These are phyloP conservation scores for Neomonachus schauinslandi DNA, from an alignment of 2,113 vertebrate genomes.

Conservation along the genomic window DNA sequence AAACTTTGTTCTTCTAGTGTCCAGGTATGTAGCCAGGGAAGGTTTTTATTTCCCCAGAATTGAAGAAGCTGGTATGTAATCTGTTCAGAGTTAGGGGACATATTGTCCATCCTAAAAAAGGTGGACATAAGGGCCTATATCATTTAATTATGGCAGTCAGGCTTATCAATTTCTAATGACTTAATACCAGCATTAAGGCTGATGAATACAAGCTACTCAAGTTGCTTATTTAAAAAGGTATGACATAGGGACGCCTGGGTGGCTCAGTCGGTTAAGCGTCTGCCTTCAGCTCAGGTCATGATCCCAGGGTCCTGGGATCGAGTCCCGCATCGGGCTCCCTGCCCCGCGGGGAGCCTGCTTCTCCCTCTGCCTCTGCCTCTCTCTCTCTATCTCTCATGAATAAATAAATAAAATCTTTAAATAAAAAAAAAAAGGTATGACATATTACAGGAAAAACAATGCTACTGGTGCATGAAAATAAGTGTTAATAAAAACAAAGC, in stretches of 20 bases:
- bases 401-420: no score
- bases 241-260: no score
- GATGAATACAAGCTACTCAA: not conserved
- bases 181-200: not conserved
- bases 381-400: no score
- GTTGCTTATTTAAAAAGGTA: not conserved
- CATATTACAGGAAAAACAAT: constrained; percentile 20
- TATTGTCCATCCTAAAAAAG: not conserved
- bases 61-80: not conserved
- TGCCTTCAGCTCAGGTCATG: no score
- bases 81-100: not conserved
- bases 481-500: constrained; percentile 20
- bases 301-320: no score
- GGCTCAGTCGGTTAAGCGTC: no score
- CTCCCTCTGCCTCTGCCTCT: no score
- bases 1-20: not conserved
- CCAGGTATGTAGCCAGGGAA: not conserved
- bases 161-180: not conserved
- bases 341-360: no score
- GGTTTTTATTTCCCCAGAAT: not conserved
- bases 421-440: constrained; percentile 40
- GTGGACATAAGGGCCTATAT: not conserved
- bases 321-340: no score
- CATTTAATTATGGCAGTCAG: not conserved
- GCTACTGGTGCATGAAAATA: not conserved